Evolutionary conservation across 2,113 vertebrate genomes (phyloP), one percentile per base, ranked within the genome.

Genomic region (Megaleporinus macrocephalus): DNA sequence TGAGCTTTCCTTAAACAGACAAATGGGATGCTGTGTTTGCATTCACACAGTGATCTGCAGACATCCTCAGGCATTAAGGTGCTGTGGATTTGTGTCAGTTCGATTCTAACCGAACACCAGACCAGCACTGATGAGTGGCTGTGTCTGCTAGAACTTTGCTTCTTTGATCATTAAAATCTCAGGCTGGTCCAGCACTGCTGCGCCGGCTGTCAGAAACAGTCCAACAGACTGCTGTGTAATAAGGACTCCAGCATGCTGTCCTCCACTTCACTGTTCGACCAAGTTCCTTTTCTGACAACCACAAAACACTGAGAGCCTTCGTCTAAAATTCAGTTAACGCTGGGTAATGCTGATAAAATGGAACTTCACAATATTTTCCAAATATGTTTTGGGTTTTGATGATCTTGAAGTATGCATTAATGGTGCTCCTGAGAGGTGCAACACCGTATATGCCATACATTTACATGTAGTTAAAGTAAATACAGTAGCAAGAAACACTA

Each of bases 171-270:
- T 55, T 51, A 55, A 55, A 55, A 22, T 55, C 53, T 22, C 20
- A 22, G 53, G 20, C 18, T 22, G 53, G 18, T 33, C 6, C 14
- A 36, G 65, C 22, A 11, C 16, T 24, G 18, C 18, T 22, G 7
- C 44, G 10, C 33, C 33, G 61, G 53, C 78, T 79, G 68, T 71
- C 78, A 61, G 65, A 59, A 71, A 70, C 77, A 79, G 49, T 24
- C 29, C 36, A 36, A 18, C 75, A 62, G 30, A 61, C 30, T 76
- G 33, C 61, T 27, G 59, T 77, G 61, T 15, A 65, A 70, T 16
- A 70, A 16, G 26, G 20, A 59, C 63, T 69, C n/a, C n/a, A 49
- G 62, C 18, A 11, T 65, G 26, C 29, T 66, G 63, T 66, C 63
- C 63, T 33, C 27, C 63, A 16, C 24, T 44, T 26, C 24, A 29